A percentile compares a stretch with the other conserved stretches of the same genome.
These are phyloP conservation scores for Agrilus biguttatus DNA, from an alignment of 2,888 invertebrate species.

Conservation along the genomic window DNA sequence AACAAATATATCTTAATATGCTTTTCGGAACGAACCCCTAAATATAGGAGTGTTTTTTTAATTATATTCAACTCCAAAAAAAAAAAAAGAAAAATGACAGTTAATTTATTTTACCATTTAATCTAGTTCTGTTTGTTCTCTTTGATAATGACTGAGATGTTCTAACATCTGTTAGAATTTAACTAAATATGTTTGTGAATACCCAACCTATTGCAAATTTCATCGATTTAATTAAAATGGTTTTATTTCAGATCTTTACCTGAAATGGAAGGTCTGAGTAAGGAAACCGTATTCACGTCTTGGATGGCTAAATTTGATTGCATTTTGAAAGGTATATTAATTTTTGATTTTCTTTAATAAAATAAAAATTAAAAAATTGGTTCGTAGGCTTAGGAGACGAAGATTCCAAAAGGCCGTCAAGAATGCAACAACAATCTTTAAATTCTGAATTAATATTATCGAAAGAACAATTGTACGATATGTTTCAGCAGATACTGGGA, in stretches of 20 bases:
- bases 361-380: not conserved
- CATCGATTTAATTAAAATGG: not conserved
- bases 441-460: slow-evolving; percentile 91
- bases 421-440: slow-evolving; percentile 77
- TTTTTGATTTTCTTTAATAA: slow-evolving; percentile 21
- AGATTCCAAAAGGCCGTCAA: slow-evolving; percentile 71
- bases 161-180: no score
- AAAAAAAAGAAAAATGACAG: no score
- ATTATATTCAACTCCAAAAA: no score
- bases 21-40: no score
- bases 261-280: slow-evolving; percentile 97
- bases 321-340: slow-evolving; percentile 72
- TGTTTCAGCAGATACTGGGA: slow-evolving; percentile 97
- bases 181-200: no score
- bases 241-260: slow-evolving; percentile 65
- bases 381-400: slow-evolving; percentile 59
- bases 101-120: no score
- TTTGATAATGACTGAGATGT: no score
- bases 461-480: slow-evolving; percentile 98
- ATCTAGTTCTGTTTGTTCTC: no score
- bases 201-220: no score
- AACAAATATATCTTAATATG: no score
- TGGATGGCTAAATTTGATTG: slow-evolving; percentile 99
- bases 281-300: slow-evolving; percentile 95
- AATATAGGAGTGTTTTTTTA: no score